Evolutionary conservation across 2,113 vertebrate species (phyloP), one percentile per base, ranked within the genome.

Genomic region (Alethe diademata): DNA sequence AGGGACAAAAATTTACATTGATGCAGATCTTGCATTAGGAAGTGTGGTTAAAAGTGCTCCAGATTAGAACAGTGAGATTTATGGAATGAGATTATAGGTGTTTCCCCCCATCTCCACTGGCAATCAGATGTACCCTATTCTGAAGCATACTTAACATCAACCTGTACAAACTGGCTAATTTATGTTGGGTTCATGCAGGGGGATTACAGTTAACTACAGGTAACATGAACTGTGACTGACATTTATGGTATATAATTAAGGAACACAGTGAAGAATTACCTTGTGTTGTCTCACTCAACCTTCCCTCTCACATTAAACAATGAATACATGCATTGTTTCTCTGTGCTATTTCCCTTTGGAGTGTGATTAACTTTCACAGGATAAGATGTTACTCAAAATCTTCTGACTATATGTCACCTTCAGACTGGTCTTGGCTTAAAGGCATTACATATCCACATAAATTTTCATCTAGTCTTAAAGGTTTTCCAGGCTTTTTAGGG

Each of bases 171-270:
- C 24, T 70, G 35, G 22, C 11, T 92, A 83, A 93, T 92, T 96
- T 94, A 48, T 80, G 29, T 71, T 60, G 43, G 16, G 42, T 83
- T 90, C 72, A 40, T 45, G 58, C 47, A 47, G 54, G 64, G 56
- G 43, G 56, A 80, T 90, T 94, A 58, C 38, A 24, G 71, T 70
- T 88, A 86, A 62, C 54, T 87, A 20, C 51, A 88, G 67, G 62
- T 82, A 93, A 80, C 72, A 62, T 78, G 90, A 83, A 83, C 58
- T 69, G 60, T 69, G 81, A 86, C 71, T 92, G 81, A 82, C 51
- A 67, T 83, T 93, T 93, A 91, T 36, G 25, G 51, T 50, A 35
- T 38, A 58, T 70, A 83, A 92, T 83, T 95, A 82, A 38, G 67
- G 29, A 95, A 79, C 15, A 54, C 15, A 40, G 28, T 31, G 60